Base-by-base conservation (phyloP, 2,797 vertebrate genomes). In the Austrolebias charrua region DNA sequence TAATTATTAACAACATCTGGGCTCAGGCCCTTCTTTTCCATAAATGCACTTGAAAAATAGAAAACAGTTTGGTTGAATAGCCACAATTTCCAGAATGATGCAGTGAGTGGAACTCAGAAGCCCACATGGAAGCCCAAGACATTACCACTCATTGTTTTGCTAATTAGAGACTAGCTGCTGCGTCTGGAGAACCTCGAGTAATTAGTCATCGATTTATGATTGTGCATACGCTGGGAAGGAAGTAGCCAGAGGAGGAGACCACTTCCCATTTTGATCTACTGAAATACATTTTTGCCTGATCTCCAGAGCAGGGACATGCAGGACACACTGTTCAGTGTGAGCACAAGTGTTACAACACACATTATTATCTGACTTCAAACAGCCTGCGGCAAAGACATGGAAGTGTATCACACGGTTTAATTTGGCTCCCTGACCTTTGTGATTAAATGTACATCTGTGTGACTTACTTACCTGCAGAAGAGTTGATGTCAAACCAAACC, bases 191-290 rank as follows among this genome's bases (percentile, higher is more conserved):
- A 89, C 89, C 88, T 86, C 69, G 88, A 86, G 84, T 86, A 90
- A 91, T 92, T 91, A 92, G 89, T 90, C 84, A 89, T 89, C 85
- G 84, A 90, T 87, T 88, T 88, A 85, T 85, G 74, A 82, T 69
- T 54, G 71, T 74, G 76, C 53, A 76, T 89, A 80, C 73, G 80
- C 76, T 82, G 85, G 86, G 83, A 79, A 76, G 81, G 73, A 79
- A 79, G 73, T 81, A 82, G 71, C 69, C 71, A 49, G 20, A 60
- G 45, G 43, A 57, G 20, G 40, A 63, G 60, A 53, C 28, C 9
- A 56, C 52, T 60, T 54, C 43, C 10, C 55, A 47, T 52, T 49
- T 33, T 50, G 48, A 50, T 69, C 38, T 43, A 40, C 52, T 63
- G 24, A 68, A 71, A 78, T 44, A 31, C 42, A 46, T 55, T 9